phyloP scores from a whole-genome alignment of 2,113 vertebrate genomes.

The Rhombomys opimus region DNA sequence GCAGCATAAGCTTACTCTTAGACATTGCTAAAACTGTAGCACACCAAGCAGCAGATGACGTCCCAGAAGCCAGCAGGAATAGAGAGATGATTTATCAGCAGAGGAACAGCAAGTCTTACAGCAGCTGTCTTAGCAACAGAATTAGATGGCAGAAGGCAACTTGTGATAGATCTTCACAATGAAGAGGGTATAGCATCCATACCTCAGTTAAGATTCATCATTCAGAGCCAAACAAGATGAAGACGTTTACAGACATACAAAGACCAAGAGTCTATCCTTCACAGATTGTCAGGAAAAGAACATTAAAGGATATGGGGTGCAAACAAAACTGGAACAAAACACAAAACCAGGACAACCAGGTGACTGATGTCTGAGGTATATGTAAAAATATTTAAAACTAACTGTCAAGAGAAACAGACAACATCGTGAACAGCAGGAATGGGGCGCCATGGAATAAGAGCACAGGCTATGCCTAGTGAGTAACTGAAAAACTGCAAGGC shows the following conservation, averaged over 20 bases:
- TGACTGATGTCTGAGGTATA: not conserved
- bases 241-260: constrained; percentile 3
- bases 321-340: not conserved
- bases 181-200: not conserved
- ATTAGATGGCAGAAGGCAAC: constrained; percentile 20
- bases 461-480: not conserved
- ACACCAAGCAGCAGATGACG: constrained; percentile 43
- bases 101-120: constrained; percentile 34
- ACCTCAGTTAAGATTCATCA: not conserved
- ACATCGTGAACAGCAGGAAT: not conserved
- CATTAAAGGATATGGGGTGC: not conserved
- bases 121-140: constrained; percentile 42
- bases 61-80: constrained; percentile 15
- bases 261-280: not conserved
- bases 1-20: not conserved
- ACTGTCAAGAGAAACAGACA: constrained; percentile 27
- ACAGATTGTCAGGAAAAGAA: not conserved
- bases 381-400: constrained; percentile 40
- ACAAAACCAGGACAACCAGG: not conserved
- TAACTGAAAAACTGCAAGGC: not conserved
- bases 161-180: not conserved
- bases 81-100: constrained; percentile 5
- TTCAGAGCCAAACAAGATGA: constrained; percentile 13
- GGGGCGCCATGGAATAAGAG: not conserved
- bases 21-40: not conserved